Base-by-base conservation (phyloP, 1,140 invertebrate genomes). In the Drosophila ohnishii region DNA sequence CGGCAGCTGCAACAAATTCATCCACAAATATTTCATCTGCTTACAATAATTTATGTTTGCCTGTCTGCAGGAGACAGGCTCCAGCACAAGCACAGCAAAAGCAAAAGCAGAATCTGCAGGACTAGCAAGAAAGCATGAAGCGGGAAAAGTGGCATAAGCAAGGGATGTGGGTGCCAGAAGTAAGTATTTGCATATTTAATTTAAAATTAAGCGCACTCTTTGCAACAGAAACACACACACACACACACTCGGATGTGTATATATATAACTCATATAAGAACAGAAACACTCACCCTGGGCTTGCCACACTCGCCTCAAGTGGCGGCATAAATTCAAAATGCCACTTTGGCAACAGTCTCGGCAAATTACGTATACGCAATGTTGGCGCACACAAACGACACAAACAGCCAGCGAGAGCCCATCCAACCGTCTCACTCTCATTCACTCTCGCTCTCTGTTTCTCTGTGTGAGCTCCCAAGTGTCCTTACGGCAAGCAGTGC, bases 281-380 rank as follows among this genome's bases (percentile, higher is more conserved):
- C 44, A 65, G 60, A 16, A 58, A 28, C 69, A 71, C 65, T 71
- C 73, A 76, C 30, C 48, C 44, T 34, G 48, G 42, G 44, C 50
- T 44, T 71, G 75, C 66, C 70, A 61, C 77, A 80, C 79, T 80
- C 76, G 72, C 76, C 69, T 67, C 84, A 87, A 87, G 84, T 87
- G 80, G 84, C 79, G 79, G 79, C 79, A 87, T 88, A 87, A 87
- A 88, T 87, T 88, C 80, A 87, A 87, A 55, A 80, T 83, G 84
- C 84, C 79, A 87, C 84, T 87, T 83, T 77, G 76, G 76, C 69
- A 80, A 73, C 69, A 80, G 84, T 75, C 83, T 78, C 59, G 60
- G 69, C 77, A 80, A 88, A 88, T 87, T 83, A 87, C 84, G 84
- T 87, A 87, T 87, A 87, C 84, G 82, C 78, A 86, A 42, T 57